Evolutionary conservation across 1,140 invertebrate species (phyloP), one percentile per base, ranked within the genome.

Genomic region (Hylaeus anthracinus): DNA sequence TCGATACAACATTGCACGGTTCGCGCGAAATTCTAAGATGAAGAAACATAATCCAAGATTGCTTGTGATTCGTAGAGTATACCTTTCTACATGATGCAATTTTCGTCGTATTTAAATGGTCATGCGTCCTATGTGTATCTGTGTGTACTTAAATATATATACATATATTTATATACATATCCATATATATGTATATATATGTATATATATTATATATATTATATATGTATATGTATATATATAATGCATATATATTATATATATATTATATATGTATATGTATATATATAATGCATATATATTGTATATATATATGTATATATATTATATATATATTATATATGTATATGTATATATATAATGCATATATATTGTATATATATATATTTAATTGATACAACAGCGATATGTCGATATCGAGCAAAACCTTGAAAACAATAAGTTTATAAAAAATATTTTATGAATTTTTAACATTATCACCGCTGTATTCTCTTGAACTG

Each of bases 361-460:
- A 0, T 26, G 26, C 0, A 26, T 75, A 64, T 60, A 26, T 26
- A n/a, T 63, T 60, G 0, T 26, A n/a, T 63, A 53, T 67, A 58
- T 76, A 26, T 26, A 79, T 72, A 72, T 79, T 79, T 73, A 79
- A 79, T 72, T 79, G 56, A 65, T 73, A 65, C 26, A 79, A 72
- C 77, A 79, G 77, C 77, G 77, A 79, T 79, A 79, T 79, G 77
- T 79, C 6, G 12, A 51, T 72, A 65, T 79, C 70, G 56, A 79
- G 61, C 77, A 65, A 72, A 77, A 72, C 14, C 1, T 79, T 79
- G 77, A 65, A 79, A 79, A 79, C 61, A 65, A 79, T 72, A 72
- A 64, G 76, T 79, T 72, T 79, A 79, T 79, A 79, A 79, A 79
- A 79, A 79, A 79, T 79, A 79, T 64, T 48, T 73, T 65, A 37